Conservation (phyloP, 2,113 vertebrate genomes). For the Pao palembangensis region DNA sequence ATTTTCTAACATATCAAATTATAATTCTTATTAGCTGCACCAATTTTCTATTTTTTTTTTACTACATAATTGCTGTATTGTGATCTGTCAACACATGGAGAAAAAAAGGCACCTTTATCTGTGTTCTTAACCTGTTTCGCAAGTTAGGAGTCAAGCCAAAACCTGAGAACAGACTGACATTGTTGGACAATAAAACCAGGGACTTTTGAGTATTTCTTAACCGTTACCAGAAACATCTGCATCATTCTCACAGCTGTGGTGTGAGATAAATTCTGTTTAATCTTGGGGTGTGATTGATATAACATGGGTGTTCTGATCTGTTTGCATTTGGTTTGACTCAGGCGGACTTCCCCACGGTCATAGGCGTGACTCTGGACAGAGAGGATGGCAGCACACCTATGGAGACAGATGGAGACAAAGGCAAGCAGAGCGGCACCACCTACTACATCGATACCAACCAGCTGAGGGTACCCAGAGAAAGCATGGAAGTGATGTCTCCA, state of each 20-base stretch:
- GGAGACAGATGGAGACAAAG: conserved; percentile 95
- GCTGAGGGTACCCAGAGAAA: conserved; percentile 91
- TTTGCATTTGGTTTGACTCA: conserved; percentile 41
- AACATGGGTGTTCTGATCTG: not conserved
- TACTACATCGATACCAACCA: conserved; percentile 98
- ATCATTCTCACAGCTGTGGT: too few species aligned
- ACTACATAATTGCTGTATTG: too few species aligned
- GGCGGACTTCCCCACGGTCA: conserved; percentile 98
- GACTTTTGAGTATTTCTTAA: conserved; percentile 32
- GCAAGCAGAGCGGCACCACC: conserved; percentile 89
- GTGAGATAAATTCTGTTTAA: too few species aligned
- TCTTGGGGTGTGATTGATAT: not conserved
- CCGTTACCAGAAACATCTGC: too few species aligned
- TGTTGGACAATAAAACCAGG: not conserved
- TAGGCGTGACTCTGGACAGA: conserved; percentile 90
- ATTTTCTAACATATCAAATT: too few species aligned
- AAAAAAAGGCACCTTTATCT: not conserved
- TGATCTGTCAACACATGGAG: not conserved
- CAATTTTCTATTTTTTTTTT: too few species aligned
- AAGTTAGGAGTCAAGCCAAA: too few species aligned
- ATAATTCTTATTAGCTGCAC: too few species aligned
- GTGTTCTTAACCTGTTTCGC: too few species aligned
- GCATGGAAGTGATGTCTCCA: conserved; percentile 96
- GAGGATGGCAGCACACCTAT: conserved; percentile 93
- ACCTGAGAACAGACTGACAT: not conserved